Percentiles rank a stretch among this genome's conserved stretches.
phyloP scores from a whole-genome alignment of 64 coral and sea anemone genomes.

The Montipora cactus region DNA sequence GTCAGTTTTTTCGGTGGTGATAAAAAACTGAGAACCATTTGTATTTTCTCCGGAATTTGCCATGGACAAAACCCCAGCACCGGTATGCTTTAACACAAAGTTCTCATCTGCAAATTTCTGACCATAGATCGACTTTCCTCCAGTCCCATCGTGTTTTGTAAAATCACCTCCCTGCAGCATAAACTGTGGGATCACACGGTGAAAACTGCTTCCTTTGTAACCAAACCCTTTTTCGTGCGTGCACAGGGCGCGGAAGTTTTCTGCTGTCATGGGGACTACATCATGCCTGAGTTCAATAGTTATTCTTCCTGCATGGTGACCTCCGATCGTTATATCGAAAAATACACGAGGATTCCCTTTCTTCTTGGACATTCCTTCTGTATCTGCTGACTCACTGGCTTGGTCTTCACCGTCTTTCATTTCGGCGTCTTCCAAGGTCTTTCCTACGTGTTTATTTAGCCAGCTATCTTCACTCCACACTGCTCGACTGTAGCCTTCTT shows the following conservation, averaged over 20 bases:
- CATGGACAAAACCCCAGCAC: constrained; percentile 90
- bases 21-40: constrained; percentile 99
- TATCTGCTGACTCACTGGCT: constrained; percentile 42
- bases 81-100: constrained; percentile 99
- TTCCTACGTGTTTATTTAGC: constrained; percentile 88
- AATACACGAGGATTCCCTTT: constrained; percentile 93
- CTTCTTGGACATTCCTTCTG: constrained; percentile 55
- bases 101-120: constrained; percentile 99
- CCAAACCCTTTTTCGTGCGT: constrained; percentile 99
- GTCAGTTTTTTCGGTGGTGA: constrained; percentile 97
- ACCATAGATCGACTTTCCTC: constrained; percentile 98
- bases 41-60: constrained; percentile 97
- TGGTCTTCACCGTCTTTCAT: constrained; percentile 57
- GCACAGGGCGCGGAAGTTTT: constrained; percentile 97
- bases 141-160: constrained; percentile 92
- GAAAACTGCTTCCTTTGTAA: constrained; percentile 89
- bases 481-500: constrained; percentile 94
- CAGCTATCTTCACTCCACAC: constrained; percentile 99
- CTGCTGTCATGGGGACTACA: constrained; percentile 97
- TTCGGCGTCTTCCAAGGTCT: constrained; percentile 75
- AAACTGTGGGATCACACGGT: constrained; percentile 97
- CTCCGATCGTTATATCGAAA: constrained; percentile 90
- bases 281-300: constrained; percentile 92
- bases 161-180: constrained; percentile 99
- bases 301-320: constrained; percentile 69